Percentiles rank a stretch among this genome's conserved stretches.
Evolutionary conservation across 2,888 invertebrate genomes (phyloP).

Genomic region (Oxystoma pomonae): DNA sequence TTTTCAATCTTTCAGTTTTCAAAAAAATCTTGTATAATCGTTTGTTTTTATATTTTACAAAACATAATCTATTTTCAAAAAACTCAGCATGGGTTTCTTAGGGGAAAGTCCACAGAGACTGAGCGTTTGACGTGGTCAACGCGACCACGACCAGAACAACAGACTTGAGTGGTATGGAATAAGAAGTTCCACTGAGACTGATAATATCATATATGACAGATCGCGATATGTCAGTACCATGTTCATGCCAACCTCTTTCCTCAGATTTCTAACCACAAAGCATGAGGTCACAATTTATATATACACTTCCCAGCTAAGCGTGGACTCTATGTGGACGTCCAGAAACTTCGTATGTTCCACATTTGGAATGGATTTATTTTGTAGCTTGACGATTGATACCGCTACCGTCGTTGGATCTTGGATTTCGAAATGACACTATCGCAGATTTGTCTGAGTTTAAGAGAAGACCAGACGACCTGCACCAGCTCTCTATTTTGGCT

Average conservation of each 20-base stretch:
- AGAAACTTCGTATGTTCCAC: neutral
- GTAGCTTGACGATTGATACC: no score
- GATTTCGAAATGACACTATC: neutral
- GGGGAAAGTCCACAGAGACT: no score
- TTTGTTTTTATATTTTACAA: no score
- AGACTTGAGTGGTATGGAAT: neutral
- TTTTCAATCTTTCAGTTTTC: no score
- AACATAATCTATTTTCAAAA: no score
- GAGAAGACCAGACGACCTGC: neutral
- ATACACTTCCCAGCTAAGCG: neutral
- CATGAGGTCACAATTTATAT: neutral
- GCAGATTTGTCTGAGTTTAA: neutral
- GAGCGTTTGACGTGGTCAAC: no score
- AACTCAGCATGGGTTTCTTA: no score
- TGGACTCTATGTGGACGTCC: neutral
- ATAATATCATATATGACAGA: neutral
- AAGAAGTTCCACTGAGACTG: neutral
- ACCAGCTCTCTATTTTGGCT: neutral
- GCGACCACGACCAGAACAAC: no score
- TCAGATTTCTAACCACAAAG: neutral
- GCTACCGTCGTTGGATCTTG: no score
- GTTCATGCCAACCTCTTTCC: neutral
- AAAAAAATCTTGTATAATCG: no score
- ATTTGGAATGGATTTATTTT: no score
- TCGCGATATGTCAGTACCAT: neutral